Base-by-base conservation (phyloP, 2,797 vertebrate species). In the Limosa lapponica region DNA sequence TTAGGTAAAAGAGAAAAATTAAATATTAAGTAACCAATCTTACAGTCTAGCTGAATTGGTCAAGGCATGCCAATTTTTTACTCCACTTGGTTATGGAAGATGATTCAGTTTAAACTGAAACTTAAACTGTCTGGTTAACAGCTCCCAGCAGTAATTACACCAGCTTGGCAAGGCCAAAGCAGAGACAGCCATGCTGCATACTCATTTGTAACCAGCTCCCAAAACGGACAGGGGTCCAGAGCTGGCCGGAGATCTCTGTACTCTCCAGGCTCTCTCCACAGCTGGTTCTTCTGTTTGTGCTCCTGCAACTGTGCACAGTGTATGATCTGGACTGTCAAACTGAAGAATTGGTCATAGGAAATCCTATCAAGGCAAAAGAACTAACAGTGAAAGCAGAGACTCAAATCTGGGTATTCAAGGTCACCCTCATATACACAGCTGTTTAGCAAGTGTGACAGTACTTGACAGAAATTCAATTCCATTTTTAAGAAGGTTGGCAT, bases 371-470 rank as follows among this genome's bases (percentile, higher is more conserved):
- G 78, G 74, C 28, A 80, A 49, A 91, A 95, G 54, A 83, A 82
- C 46, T 46, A 39, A 59, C 32, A 85, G 64, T 13, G 5, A 92
- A 89, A 89, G 44, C 61, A 84, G 59, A 82, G 41, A 71, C 39
- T 84, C 78, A 87, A 23, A 77, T 92, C 48, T 93, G 70, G n/a
- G 23, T 86, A 65, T 73, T 95, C 96, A 96, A 97, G 96, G 97
- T 97, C 92, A 97, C 87, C 92, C 87, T 94, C 54, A 67, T 32
- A 46, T 13, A 77, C 52, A 74, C 65, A 87, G 88, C 82, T 89
- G 83, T 74, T 92, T 49, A 91, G 89, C 77, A 89, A 89, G 79
- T 87, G 75, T 92, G 91, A 91, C 93, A 94, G 77, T 59, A 94
- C 92, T 91, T 92, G 83, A 95, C 79, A 94, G 93, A 89, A 81